Percentiles rank a stretch among this genome's conserved stretches.
These are phyloP conservation scores for Eurytoma californica DNA, from an alignment of 2,888 invertebrate species.

Conservation along the genomic window DNA sequence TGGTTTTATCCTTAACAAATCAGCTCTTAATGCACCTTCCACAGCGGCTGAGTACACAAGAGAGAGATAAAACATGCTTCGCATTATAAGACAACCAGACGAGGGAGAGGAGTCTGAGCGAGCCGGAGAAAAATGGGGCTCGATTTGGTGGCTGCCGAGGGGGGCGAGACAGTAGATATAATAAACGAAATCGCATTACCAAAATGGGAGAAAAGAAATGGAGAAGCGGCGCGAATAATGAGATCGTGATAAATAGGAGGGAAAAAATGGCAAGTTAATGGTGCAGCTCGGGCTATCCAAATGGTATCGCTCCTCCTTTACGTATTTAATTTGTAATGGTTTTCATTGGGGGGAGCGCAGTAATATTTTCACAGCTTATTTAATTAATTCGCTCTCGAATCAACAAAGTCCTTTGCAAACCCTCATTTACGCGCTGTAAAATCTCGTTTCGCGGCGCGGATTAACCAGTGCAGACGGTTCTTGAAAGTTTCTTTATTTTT, in stretches of 20 bases:
- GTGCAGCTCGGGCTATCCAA: background rate
- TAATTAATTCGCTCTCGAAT: too few relatives aligned
- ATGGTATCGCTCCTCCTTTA: background rate
- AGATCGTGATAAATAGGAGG: slow-evolving; percentile 14
- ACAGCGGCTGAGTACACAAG: slow-evolving; percentile 18
- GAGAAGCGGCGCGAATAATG: slow-evolving; percentile 14
- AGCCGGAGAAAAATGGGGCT: too few relatives aligned
- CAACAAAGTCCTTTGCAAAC: too few relatives aligned
- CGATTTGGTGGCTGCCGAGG: background rate
- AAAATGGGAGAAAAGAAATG: background rate
- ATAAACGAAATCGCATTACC: slow-evolving; percentile 23
- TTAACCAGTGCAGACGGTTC: too few relatives aligned
- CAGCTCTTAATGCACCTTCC: slow-evolving; percentile 31
- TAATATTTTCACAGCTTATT: too few relatives aligned
- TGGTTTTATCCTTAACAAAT: slow-evolving; percentile 46
- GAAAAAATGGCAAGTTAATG: slow-evolving; percentile 20
- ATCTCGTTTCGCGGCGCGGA: too few relatives aligned
- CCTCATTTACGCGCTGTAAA: too few relatives aligned
- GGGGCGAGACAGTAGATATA: slow-evolving; percentile 10
- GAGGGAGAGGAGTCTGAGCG: too few relatives aligned
- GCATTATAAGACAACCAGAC: too few relatives aligned
- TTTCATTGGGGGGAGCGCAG: background rate
- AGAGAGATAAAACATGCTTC: background rate
- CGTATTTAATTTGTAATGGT: slow-evolving; percentile 7
- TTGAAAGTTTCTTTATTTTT: too few relatives aligned